Base-by-base conservation (phyloP, 2,113 vertebrate genomes). In the Zingel zingel region DNA sequence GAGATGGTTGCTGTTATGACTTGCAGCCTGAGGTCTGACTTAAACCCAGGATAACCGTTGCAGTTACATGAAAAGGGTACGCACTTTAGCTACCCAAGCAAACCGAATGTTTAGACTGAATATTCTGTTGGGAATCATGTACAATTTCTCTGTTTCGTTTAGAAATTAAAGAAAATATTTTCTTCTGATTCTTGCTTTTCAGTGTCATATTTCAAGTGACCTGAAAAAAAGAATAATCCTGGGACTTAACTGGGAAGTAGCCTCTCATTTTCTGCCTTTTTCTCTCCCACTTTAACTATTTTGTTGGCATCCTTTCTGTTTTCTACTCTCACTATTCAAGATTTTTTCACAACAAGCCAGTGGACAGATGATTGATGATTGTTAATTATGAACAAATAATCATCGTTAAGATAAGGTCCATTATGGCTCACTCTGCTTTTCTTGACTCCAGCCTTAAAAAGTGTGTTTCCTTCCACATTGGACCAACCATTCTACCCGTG, bases 21-120 rank as follows among this genome's bases (percentile, higher is more conserved):
- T 50, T 57, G 68, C 70, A 56, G 51, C 51, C 56, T 2, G 25
- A 64, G 67, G 71, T 47, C 71, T 59, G 51, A 82, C 16, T 54
- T 77, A n/a, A 82, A n/a, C 53, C 1, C 39, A 27, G 9, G 6
- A 23, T 53, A 66, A 79, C 70, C 27, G 59, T 80, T 53, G n/a
- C 0, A 9, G 30, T 33, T 39, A 50, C 58, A 56, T 63, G 13
- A 39, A 39, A 39, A 39, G 10, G 9, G 36, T 39, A 39, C 8
- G 36, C 53, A 66, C 33, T 12, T 27, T 3, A 51, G 33, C 36
- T 58, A 5, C 1, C 15, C 6, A 36, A 43, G 21, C 59, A 19
- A 58, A n/a, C 23, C 3, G 4, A 27, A 54, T 8, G 23, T 36
- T 47, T 13, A 16, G 1, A 9, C 11, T 15, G 4, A 15, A n/a